Percentiles rank a stretch among this genome's conserved stretches.
Conservation (phyloP, 2,888 invertebrate genomes). For the Melanostoma mellinum region DNA sequence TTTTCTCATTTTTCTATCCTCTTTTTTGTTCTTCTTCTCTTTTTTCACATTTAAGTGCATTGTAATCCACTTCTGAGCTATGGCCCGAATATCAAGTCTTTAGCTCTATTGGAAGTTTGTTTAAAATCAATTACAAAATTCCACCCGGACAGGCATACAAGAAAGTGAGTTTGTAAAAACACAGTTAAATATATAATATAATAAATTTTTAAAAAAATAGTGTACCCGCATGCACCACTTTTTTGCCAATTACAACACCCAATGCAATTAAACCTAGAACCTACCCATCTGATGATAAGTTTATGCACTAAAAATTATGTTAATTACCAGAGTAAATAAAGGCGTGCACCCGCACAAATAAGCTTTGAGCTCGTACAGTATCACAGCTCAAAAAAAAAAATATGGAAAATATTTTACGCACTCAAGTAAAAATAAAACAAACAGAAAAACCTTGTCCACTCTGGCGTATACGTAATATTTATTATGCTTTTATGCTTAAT, state of each 20-base stretch:
- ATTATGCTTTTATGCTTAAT: slow-evolving; percentile 55
- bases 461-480: slow-evolving; percentile 67
- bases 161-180: no score
- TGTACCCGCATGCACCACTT: not conserved
- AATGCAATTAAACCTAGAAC: slow-evolving; percentile 34
- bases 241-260: not conserved
- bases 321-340: slow-evolving; percentile 57
- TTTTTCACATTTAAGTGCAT: no score
- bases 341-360: slow-evolving; percentile 17
- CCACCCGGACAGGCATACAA: no score
- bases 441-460: slow-evolving; percentile 39
- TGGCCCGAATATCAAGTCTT: no score
- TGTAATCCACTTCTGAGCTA: no score
- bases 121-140: no score
- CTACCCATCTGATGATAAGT: slow-evolving; percentile 41
- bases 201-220: no score
- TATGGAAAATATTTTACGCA: slow-evolving; percentile 7
- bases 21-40: no score
- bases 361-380: slow-evolving; percentile 24
- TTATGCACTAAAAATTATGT: slow-evolving; percentile 66
- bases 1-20: no score
- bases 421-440: slow-evolving; percentile 4
- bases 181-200: no score
- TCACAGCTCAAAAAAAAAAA: slow-evolving; percentile 4
- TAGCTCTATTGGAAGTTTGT: no score